These are phyloP conservation scores for Turnix velox DNA, from an alignment of 2,113 vertebrate species.

Conservation along the genomic window DNA sequence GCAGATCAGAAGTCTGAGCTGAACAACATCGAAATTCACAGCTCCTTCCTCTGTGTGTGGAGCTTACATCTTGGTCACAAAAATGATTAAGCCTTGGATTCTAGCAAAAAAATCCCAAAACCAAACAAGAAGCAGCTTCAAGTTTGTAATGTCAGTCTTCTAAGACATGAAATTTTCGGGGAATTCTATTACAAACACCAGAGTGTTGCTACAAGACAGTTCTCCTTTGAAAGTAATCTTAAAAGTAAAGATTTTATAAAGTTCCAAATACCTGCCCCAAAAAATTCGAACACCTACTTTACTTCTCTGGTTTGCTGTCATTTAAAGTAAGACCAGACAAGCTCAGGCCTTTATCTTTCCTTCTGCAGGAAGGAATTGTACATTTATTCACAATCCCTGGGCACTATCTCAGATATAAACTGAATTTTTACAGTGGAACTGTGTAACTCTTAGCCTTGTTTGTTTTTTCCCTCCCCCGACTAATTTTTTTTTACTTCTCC, in stretches of 20 bases:
- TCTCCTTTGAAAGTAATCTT: background rate
- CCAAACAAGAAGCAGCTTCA: background rate
- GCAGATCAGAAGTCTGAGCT: background rate
- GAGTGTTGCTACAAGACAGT: background rate
- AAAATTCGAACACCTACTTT: background rate
- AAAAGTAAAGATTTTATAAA: background rate
- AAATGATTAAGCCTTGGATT: background rate
- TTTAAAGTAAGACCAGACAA: background rate
- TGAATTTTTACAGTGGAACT: background rate
- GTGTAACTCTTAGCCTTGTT: accelerated
- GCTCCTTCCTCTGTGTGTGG: background rate
- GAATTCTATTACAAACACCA: background rate
- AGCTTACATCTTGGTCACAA: background rate
- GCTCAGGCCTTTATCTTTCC: background rate
- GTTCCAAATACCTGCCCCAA: background rate
- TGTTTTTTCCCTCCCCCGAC: background rate
- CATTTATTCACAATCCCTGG: background rate
- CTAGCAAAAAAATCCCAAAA: too few relatives aligned
- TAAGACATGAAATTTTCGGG: background rate
- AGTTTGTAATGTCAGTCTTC: background rate
- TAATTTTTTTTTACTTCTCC: background rate
- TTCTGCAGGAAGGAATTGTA: background rate
- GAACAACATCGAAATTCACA: background rate
- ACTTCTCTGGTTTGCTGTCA: background rate
- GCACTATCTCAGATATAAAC: background rate